phyloP scores from a whole-genome alignment of 2,797 vertebrate genomes.

The Dermochelys coriacea region DNA sequence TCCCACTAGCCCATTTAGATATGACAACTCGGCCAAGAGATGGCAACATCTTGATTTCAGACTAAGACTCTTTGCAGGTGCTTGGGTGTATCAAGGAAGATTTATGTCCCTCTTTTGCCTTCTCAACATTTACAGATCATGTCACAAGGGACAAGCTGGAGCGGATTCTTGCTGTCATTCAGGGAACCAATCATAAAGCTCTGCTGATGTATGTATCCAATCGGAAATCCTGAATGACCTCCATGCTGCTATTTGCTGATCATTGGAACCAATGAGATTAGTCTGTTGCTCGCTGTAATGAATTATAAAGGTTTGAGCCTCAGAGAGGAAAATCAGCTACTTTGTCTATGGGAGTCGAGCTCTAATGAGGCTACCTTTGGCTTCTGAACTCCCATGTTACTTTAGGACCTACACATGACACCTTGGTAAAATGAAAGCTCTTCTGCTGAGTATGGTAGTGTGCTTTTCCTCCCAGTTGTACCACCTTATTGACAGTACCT shows the following conservation, averaged over 20 bases:
- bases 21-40: background rate
- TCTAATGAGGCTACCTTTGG: background rate
- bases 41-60: background rate
- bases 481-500: background rate
- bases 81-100: conserved; percentile 20
- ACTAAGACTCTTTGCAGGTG: background rate
- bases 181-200: conserved; percentile 93
- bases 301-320: background rate
- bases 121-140: conserved; percentile 83
- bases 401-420: background rate
- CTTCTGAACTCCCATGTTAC: background rate
- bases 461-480: background rate
- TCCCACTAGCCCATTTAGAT: background rate
- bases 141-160: conserved; percentile 92
- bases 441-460: background rate
- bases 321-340: background rate
- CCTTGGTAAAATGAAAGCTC: background rate
- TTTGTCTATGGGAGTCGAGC: background rate
- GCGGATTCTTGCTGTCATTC: conserved; percentile 89
- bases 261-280: background rate
- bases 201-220: conserved; percentile 85
- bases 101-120: background rate
- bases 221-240: background rate
- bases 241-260: background rate
- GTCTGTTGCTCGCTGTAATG: background rate